Percentiles rank a stretch among this genome's conserved stretches.
These are phyloP conservation scores for Ernsta delagoae DNA, from an alignment of 2,888 invertebrate genomes.

Conservation along the genomic window DNA sequence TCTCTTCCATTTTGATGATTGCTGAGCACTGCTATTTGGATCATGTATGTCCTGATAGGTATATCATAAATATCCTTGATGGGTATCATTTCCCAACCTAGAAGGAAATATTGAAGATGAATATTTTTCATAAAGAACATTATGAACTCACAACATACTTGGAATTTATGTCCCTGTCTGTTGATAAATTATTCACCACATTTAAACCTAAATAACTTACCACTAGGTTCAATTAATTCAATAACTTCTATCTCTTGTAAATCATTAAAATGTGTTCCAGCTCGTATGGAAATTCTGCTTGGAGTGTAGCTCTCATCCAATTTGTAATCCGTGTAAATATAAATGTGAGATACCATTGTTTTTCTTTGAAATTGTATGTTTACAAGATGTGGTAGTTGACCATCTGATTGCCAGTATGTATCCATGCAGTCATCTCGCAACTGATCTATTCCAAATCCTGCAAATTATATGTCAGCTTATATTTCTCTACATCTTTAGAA, in stretches of 20 bases:
- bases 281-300: conserved; percentile 95
- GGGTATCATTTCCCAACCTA: conserved; percentile 97
- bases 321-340: conserved; percentile 99
- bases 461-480: conserved; percentile 28
- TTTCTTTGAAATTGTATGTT: conserved; percentile 98
- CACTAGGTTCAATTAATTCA: conserved; percentile 96
- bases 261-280: conserved; percentile 98
- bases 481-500: too few species aligned
- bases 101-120: conserved; percentile 49
- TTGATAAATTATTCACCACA: too few species aligned
- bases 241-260: conserved; percentile 97
- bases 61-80: conserved; percentile 94
- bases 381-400: conserved; percentile 98
- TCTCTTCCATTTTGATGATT: conserved; percentile 99
- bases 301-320: conserved; percentile 99
- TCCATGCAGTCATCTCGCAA: conserved; percentile 97
- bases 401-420: conserved; percentile 99
- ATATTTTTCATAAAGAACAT: not conserved
- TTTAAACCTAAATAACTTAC: conserved; percentile 59
- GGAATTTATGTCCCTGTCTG: too few species aligned
- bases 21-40: conserved; percentile 97
- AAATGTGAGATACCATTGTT: conserved; percentile 97
- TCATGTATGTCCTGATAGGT: conserved; percentile 97
- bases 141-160: too few species aligned
- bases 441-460: conserved; percentile 99